Conservation (phyloP, 2,797 vertebrate genomes). For the Myotis planiceps region DNA sequence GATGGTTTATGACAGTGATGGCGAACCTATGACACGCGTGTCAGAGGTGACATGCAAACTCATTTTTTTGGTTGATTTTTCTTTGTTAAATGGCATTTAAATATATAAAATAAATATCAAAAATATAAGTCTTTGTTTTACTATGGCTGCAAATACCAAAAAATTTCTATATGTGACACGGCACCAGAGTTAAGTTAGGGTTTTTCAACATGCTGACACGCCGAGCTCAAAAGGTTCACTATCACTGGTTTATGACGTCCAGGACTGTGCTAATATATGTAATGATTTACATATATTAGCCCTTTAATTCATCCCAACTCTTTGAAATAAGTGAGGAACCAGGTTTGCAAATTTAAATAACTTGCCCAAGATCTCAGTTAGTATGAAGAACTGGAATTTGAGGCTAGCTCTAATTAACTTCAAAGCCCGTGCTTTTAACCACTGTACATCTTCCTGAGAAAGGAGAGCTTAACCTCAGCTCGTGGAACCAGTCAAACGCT, state of each 20-base stretch:
- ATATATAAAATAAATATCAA: no score
- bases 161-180: no score
- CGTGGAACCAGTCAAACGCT: neutral
- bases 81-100: no score
- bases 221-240: no score
- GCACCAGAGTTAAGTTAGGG: no score
- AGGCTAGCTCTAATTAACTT: neutral
- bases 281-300: neutral
- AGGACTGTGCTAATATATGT: neutral
- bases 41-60: no score
- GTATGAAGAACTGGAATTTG: neutral
- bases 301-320: neutral
- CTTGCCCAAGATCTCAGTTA: neutral
- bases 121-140: no score
- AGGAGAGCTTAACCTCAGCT: neutral
- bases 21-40: no score
- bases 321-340: neutral
- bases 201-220: no score
- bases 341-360: conserved; percentile 14
- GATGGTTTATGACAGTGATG: neutral
- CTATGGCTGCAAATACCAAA: no score
- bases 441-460: neutral
- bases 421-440: neutral
- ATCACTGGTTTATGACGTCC: neutral
- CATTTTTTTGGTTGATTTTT: no score